Conservation (phyloP, 2,888 invertebrate genomes). For the Leptogaster cylindrica region DNA sequence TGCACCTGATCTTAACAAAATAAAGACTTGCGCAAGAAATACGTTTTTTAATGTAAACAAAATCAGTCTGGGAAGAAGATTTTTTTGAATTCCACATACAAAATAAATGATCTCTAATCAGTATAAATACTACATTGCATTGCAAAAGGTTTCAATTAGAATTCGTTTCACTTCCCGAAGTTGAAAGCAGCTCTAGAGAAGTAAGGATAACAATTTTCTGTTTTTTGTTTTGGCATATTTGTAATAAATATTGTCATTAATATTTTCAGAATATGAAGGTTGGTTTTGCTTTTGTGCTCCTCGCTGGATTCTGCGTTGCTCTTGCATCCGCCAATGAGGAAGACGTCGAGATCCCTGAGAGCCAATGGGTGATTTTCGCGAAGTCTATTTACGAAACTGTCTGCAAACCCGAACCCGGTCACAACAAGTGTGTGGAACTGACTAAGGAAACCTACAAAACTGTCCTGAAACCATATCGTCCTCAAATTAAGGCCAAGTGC, state of each 20-base stretch:
- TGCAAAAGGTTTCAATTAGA: too few species aligned
- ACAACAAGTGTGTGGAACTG: constrained; percentile 2
- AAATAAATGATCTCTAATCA: too few species aligned
- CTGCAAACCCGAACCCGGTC: not conserved
- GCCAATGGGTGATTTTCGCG: not conserved
- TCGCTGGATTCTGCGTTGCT: not conserved
- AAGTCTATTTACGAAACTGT: constrained; percentile 8
- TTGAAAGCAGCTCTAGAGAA: too few species aligned
- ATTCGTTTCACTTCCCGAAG: too few species aligned
- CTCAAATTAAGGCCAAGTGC: constrained; percentile 3
- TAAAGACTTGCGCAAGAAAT: too few species aligned
- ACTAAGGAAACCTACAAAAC: constrained; percentile 8
- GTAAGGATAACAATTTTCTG: too few species aligned
- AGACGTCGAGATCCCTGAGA: not conserved
- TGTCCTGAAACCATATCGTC: constrained; percentile 6
- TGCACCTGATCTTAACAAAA: too few species aligned
- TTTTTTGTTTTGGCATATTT: not conserved
- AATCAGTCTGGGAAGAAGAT: too few species aligned
- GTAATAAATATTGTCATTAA: not conserved
- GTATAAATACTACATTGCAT: too few species aligned
- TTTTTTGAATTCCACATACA: too few species aligned
- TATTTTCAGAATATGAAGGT: constrained; percentile 4
- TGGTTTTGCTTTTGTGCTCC: not conserved
- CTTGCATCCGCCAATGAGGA: not conserved
- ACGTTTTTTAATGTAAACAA: too few species aligned